A percentile compares a stretch with the other conserved stretches of the same genome.
These are phyloP conservation scores for Melanaphis sacchari DNA, from an alignment of 1,140 invertebrate species.

Conservation along the genomic window DNA sequence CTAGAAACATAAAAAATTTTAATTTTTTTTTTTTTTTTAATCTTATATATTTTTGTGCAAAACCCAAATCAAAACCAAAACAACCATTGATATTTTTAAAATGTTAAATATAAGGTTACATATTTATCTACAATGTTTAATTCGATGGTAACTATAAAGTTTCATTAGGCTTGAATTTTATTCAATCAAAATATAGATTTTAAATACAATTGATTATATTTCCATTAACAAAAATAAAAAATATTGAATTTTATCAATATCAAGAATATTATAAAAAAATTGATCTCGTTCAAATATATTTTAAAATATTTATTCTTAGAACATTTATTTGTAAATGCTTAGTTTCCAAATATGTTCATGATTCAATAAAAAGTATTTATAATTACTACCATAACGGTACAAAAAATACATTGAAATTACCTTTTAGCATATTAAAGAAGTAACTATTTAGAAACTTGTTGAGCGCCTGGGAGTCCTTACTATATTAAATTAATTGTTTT, in stretches of 20 bases:
- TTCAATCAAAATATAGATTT: background rate
- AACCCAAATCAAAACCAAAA: background rate
- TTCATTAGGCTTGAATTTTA: background rate
- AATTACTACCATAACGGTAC: background rate
- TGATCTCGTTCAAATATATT: background rate
- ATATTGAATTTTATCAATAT: background rate
- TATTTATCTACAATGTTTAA: background rate
- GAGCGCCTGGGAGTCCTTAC: background rate
- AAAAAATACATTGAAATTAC: slow-evolving; percentile 11
- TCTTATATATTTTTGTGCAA: too few relatives aligned
- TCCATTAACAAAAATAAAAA: background rate
- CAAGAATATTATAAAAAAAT: background rate
- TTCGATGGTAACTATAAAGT: background rate
- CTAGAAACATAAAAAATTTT: background rate
- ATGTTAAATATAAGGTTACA: background rate
- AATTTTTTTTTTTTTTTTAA: background rate
- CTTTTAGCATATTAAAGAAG: background rate
- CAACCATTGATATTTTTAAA: background rate
- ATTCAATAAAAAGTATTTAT: background rate
- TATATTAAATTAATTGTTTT: slow-evolving; percentile 16
- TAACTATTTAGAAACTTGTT: slow-evolving; percentile 14
- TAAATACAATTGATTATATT: background rate
- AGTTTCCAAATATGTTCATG: background rate
- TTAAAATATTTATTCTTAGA: background rate
- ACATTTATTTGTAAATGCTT: background rate